phyloP scores from a whole-genome alignment of 2,797 vertebrate genomes.

The Chloroceryle inda region DNA sequence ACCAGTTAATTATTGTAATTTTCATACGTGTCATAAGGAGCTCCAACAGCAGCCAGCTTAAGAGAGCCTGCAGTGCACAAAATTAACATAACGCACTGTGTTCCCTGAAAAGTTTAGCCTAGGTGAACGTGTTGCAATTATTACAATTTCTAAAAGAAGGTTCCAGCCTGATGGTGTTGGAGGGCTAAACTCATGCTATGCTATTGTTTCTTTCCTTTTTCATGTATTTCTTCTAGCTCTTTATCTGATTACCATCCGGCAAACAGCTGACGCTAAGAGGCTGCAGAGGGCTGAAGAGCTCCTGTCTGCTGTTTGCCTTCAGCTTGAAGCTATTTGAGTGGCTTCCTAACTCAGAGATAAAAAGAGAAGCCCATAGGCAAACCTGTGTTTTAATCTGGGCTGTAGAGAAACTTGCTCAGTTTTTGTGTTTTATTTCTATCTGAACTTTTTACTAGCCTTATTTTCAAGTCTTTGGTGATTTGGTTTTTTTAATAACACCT shows the following conservation, averaged over 20 bases:
- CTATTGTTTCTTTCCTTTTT: slow-evolving; percentile 83
- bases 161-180: slow-evolving; percentile 62
- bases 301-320: slow-evolving; percentile 85
- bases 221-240: slow-evolving; percentile 84
- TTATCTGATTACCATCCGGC: slow-evolving; percentile 88
- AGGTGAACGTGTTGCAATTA: slow-evolving; percentile 79
- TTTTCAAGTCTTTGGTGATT: slow-evolving; percentile 5
- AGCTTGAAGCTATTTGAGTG: slow-evolving; percentile 86
- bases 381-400: slow-evolving; percentile 77
- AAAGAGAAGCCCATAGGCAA: slow-evolving; percentile 82
- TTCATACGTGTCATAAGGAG: slow-evolving; percentile 76
- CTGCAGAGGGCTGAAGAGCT: slow-evolving; percentile 86
- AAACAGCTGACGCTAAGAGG: slow-evolving; percentile 88
- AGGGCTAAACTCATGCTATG: slow-evolving; percentile 79
- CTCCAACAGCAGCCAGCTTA: slow-evolving; percentile 64
- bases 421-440: slow-evolving; percentile 62
- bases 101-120: slow-evolving; percentile 78
- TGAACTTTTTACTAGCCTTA: slow-evolving; percentile 30
- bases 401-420: slow-evolving; percentile 58
- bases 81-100: slow-evolving; percentile 77
- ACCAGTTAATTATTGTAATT: slow-evolving; percentile 83
- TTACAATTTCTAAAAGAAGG: slow-evolving; percentile 76
- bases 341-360: slow-evolving; percentile 86
- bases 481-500: neutral
- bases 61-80: slow-evolving; percentile 74